Base-by-base conservation (phyloP, 2,797 vertebrate genomes). In the Melanotaenia trifasciata region DNA sequence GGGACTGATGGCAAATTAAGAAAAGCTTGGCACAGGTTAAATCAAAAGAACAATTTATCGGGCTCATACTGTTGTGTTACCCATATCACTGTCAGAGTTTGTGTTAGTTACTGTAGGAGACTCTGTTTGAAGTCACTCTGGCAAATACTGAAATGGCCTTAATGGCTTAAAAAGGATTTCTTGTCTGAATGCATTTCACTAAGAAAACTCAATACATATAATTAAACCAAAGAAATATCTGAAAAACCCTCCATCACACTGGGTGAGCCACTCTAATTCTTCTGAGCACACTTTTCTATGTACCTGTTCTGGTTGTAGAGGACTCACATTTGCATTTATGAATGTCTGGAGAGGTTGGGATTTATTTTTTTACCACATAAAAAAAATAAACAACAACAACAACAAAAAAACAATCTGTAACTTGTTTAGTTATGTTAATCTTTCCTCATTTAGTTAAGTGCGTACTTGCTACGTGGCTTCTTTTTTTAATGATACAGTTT, bases 1-100 rank as follows among this genome's bases (percentile, higher is more conserved):
- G 68, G 77, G 70, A 69, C 72, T 64, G 67, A 79, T 74, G 72
- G 51, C 9, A 28, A 69, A 65, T 78, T 66, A 62, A 59, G 47
- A 71, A 76, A 76, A 74, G 63, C 76, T 72, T 70, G 47, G 80
- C 74, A 51, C 74, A 74, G 72, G 80, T 86, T 87, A 79, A 85
- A 79, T 84, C 77, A 63, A 58, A 84, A 67, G 26, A 73, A 76
- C 35, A 65, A 68, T 75, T 84, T 85, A 67, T 84, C 81, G 72
- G 50, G 32, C 50, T 63, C 11, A 47, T 0, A 9, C 30, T 53
- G 32, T 28, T 78, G 60, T 70, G 26, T 78, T 45, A 57, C 50
- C 54, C 35, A 66, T 26, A 63, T 64, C 53, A 18, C 64, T 35
- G 66, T 26, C 28, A n/a, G 67, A 60, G 45, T 36, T 60, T 58